Evolutionary conservation across 1,140 invertebrate species (phyloP).

Genomic region (Macrostomum lignano): DNA sequence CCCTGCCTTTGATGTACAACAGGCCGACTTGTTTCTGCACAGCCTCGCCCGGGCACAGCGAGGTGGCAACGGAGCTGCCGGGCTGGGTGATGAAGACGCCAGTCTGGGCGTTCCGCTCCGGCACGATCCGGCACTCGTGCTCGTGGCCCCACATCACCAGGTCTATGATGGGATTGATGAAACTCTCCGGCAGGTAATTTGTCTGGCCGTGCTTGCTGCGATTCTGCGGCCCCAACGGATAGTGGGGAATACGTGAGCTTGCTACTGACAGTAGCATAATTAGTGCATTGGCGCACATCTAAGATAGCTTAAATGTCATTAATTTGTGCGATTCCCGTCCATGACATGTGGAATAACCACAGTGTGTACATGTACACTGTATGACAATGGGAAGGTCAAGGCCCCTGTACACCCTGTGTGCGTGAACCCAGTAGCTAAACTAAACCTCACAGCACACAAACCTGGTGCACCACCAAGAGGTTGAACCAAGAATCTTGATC

Average conservation of each 20-base stretch:
- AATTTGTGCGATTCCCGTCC: too few relatives aligned
- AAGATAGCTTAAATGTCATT: too few relatives aligned
- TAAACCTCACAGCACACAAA: too few relatives aligned
- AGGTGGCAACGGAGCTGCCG: constrained; percentile 76
- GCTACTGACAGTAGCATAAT: too few relatives aligned
- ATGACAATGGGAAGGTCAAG: too few relatives aligned
- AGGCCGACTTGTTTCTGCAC: constrained; percentile 52
- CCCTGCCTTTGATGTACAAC: constrained; percentile 35
- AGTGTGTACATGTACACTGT: too few relatives aligned
- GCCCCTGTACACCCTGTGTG: too few relatives aligned
- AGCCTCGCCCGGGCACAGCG: constrained; percentile 56
- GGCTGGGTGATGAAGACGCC: constrained; percentile 61
- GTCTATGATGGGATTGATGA: constrained; percentile 56
- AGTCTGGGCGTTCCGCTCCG: constrained; percentile 33
- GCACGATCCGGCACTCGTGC: constrained; percentile 58
- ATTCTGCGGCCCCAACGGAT: too few relatives aligned
- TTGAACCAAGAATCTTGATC: constrained; percentile 54
- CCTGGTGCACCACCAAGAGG: constrained; percentile 76
- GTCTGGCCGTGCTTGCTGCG: constrained; percentile 38
- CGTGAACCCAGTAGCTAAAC: too few relatives aligned
- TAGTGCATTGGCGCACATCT: too few relatives aligned
- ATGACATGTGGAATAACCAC: too few relatives aligned
- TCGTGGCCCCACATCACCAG: constrained; percentile 93
- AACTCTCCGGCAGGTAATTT: constrained; percentile 55
- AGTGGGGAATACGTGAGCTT: too few relatives aligned